These are phyloP conservation scores for Antheraea yamamai DNA, from an alignment of 2,888 invertebrate genomes.

Conservation along the genomic window DNA sequence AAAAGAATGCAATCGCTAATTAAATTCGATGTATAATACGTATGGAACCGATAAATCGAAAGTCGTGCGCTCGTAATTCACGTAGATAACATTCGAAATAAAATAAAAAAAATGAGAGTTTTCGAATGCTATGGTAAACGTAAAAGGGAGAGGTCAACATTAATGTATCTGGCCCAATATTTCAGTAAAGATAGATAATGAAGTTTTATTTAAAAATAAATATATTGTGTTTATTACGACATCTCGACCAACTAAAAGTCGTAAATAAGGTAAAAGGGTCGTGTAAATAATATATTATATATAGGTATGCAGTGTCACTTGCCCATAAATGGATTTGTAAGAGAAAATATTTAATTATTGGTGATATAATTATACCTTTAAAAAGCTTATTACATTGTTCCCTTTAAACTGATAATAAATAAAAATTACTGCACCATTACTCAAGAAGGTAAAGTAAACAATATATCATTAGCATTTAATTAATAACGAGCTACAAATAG, in stretches of 20 bases:
- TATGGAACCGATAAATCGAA: slow-evolving; percentile 42
- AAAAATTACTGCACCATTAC: slow-evolving; percentile 9
- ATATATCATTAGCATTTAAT: slow-evolving; percentile 43
- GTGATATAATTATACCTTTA: neutral
- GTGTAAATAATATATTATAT: slow-evolving; percentile 1
- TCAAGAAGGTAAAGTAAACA: slow-evolving; percentile 26
- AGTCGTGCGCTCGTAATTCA: slow-evolving; percentile 43
- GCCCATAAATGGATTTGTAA: neutral
- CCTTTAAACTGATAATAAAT: slow-evolving; percentile 7
- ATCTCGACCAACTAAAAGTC: neutral
- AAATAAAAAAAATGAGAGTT: slow-evolving; percentile 33
- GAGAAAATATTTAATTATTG: slow-evolving; percentile 2
- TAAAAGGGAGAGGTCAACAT: slow-evolving; percentile 53
- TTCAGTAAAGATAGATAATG: slow-evolving; percentile 48
- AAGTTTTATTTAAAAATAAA: slow-evolving; percentile 45
- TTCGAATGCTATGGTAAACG: slow-evolving; percentile 43
- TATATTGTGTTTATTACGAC: slow-evolving; percentile 30
- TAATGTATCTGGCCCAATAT: slow-evolving; percentile 49
- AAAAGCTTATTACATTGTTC: slow-evolving; percentile 3
- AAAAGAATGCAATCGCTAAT: slow-evolving; percentile 58
- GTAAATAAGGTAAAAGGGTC: neutral
- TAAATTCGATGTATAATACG: slow-evolving; percentile 40
- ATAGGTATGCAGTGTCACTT: neutral
- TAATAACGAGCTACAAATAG: slow-evolving; percentile 57
- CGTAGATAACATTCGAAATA: slow-evolving; percentile 39